Percentiles rank a stretch among this genome's conserved stretches.
phyloP scores from a whole-genome alignment of 2,113 vertebrate species.

The Dissostichus mawsoni region DNA sequence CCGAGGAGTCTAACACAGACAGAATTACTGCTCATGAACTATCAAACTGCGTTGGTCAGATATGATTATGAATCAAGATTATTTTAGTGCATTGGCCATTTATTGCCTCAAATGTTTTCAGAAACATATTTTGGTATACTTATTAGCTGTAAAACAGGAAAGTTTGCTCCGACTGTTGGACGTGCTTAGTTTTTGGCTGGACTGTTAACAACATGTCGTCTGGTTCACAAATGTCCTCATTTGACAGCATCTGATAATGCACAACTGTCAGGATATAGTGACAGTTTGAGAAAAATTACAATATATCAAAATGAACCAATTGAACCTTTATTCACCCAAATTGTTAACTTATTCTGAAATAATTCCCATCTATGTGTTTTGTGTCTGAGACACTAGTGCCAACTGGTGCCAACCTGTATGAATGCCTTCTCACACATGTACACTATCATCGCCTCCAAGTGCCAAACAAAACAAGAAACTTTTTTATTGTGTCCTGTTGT shows the following conservation, averaged over 20 bases:
- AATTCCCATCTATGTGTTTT: slow-evolving; percentile 18
- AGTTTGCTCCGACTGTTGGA: background rate
- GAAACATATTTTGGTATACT: background rate
- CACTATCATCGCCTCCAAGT: slow-evolving; percentile 19
- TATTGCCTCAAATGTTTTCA: background rate
- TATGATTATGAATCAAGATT: too few species aligned
- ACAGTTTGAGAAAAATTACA: too few species aligned
- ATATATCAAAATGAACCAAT: too few species aligned
- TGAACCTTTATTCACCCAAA: background rate
- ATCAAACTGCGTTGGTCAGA: background rate
- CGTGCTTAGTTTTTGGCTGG: background rate
- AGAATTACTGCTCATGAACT: background rate
- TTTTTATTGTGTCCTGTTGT: slow-evolving; percentile 33
- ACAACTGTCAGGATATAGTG: too few species aligned
- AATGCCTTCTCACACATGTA: slow-evolving; percentile 40
- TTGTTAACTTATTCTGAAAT: slow-evolving; percentile 16
- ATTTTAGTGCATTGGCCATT: background rate
- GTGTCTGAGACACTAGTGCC: slow-evolving; percentile 24
- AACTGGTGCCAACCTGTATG: slow-evolving; percentile 34
- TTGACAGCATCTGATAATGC: too few species aligned
- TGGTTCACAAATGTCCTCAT: too few species aligned
- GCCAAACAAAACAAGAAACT: slow-evolving; percentile 52
- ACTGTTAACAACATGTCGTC: too few species aligned
- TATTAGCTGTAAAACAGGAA: background rate
- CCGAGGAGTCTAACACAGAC: background rate